phyloP scores from a whole-genome alignment of 92 coral and sea anemone genomes.

The Montipora capitata region DNA sequence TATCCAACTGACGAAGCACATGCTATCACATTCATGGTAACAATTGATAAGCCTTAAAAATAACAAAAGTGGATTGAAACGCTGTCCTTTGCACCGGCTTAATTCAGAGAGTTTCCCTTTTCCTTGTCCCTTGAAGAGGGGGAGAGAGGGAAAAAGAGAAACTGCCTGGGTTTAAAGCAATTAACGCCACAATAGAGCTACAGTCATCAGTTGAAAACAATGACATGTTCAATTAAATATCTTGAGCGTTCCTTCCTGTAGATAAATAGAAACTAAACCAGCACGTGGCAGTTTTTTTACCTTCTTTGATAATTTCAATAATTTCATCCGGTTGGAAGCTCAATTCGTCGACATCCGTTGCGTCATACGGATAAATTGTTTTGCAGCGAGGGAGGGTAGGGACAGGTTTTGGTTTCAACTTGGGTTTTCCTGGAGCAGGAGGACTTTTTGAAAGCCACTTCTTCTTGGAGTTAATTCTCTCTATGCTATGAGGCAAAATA shows the following conservation, averaged over 20 bases:
- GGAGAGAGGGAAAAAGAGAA: no score
- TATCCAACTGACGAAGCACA: no score
- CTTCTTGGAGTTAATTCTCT: slow-evolving; percentile 86
- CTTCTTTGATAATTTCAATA: slow-evolving; percentile 94
- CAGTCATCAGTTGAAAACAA: not conserved
- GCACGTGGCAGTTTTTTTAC: slow-evolving; percentile 42
- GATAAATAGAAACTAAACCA: no score
- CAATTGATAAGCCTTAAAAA: no score
- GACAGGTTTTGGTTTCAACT: slow-evolving; percentile 85
- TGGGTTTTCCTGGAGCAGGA: slow-evolving; percentile 94
- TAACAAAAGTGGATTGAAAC: not conserved
- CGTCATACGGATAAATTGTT: slow-evolving; percentile 95
- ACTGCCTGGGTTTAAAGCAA: no score
- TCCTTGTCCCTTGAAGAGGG: no score
- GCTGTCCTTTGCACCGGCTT: not conserved
- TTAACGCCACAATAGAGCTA: no score
- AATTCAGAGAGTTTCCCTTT: no score
- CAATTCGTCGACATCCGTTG: slow-evolving; percentile 96
- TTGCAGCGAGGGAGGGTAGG: slow-evolving; percentile 94
- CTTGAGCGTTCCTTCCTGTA: not conserved
- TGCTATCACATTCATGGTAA: no score
- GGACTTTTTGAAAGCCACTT: slow-evolving; percentile 71
- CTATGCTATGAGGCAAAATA: slow-evolving; percentile 63
- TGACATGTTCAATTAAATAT: not conserved
- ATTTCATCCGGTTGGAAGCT: slow-evolving; percentile 93